Base-by-base conservation (phyloP, 2,888 invertebrate genomes). In the Alloscopus bannaensis region DNA sequence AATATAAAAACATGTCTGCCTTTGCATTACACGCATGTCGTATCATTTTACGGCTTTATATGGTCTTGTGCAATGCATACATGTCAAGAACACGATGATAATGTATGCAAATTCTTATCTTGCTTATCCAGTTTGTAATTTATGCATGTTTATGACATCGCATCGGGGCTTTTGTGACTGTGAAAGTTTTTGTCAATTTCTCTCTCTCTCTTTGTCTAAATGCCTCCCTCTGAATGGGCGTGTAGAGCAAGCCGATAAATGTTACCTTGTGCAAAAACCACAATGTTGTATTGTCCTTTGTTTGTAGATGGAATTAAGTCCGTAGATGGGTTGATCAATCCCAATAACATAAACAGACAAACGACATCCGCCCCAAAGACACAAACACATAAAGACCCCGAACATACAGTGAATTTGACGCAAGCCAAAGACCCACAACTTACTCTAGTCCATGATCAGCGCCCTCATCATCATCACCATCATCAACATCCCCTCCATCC, bases 221-320 rank as follows among this genome's bases (percentile, higher is more conserved):
- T 36, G 13, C 8, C 20, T 71, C 20, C 50, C 20, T 50, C 26
- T 45, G 11, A 24, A 26, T 55, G 16, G 8, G 24, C 8, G 36
- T 59, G 59, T 59, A 59, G 59, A 59, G 59, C 59, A 29, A 31
- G 60, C 6, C 16, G 22, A 40, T 60, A 60, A 40, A 36, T 60
- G 40, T 60, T 42, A 18, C 36, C 29, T 20, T 60, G 20, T 60
- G 60, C 60, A 60, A 60, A 71, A 50, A 29, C 60, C 26, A 36
- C 18, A 59, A 59, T 47, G 26, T 62, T 40, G 42, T 45, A 40
- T 31, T 75, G 66, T 66, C 65, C 57, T 75, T 66, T 75, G 42
- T 36, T 75, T 75, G 75, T 75, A 75, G 75, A 75, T 75, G 75
- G 75, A 75, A 66, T 57, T 66, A 75, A 66, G 57, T 16, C 75